Conservation (phyloP, 1,140 invertebrate genomes). For the Drosophila ironensis region DNA sequence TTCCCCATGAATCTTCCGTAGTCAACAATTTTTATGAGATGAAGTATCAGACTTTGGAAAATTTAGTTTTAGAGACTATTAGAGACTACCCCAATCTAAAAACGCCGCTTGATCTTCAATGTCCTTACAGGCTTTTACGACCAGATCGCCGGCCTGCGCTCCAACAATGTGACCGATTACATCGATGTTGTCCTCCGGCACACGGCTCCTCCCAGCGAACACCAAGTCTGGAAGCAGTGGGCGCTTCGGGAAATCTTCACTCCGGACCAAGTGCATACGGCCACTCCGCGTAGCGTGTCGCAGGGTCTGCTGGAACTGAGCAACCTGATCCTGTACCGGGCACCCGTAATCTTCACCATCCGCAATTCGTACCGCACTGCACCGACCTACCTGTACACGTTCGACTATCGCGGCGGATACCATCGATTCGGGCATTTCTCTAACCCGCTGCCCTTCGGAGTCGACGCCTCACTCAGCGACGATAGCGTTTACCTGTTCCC, state of each 20-base stretch:
- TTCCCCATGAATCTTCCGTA: not conserved
- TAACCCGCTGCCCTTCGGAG: conserved; percentile 63
- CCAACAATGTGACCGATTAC: conserved; percentile 67
- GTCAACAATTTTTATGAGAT: not conserved
- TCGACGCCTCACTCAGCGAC: conserved; percentile 77
- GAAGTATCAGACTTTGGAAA: too few relatives aligned
- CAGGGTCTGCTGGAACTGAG: conserved; percentile 64
- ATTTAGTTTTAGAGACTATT: too few relatives aligned
- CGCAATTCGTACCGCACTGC: conserved; percentile 29
- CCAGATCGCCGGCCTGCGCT: conserved; percentile 45
- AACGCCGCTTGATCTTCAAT: too few relatives aligned
- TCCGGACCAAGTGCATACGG: conserved; percentile 31
- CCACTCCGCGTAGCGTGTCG: conserved; percentile 16
- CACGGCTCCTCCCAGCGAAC: conserved; percentile 52
- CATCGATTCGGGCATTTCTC: conserved; percentile 63
- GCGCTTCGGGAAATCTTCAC: conserved; percentile 61
- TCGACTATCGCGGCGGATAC: conserved; percentile 74
- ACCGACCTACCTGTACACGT: conserved; percentile 67
- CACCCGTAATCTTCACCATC: conserved; percentile 62
- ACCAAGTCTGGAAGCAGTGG: conserved; percentile 65
- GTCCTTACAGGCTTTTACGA: conserved; percentile 55
- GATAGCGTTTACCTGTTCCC: conserved; percentile 80
- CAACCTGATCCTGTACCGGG: conserved; percentile 71
- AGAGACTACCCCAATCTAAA: too few relatives aligned
- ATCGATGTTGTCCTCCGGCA: conserved; percentile 68